Evolutionary conservation across 2,797 vertebrate species (phyloP).

Genomic region (Pipistrellus pygmaeus): DNA sequence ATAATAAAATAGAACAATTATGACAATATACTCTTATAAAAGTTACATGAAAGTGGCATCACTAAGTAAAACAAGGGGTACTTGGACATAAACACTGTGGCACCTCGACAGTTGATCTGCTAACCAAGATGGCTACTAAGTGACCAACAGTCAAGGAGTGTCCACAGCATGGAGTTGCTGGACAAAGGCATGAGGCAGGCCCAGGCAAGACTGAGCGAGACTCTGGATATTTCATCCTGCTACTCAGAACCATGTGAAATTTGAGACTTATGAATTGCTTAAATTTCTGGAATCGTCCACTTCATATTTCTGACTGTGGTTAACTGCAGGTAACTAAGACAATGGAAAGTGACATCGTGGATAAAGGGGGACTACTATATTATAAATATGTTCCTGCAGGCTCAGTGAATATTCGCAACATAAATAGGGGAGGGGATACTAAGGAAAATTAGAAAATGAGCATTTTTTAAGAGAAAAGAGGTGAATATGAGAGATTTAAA

Average conservation of each 20-base stretch:
- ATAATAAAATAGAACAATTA: neutral
- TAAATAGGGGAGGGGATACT: neutral
- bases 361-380: neutral
- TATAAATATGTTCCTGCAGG: neutral
- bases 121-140: neutral
- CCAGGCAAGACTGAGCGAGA: neutral
- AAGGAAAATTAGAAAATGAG: slow-evolving; percentile 5
- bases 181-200: neutral
- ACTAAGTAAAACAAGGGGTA: neutral
- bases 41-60: neutral
- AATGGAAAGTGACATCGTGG: neutral
- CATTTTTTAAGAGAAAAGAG: neutral
- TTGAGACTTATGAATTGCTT: neutral
- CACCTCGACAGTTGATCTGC: neutral
- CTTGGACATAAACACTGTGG: neutral
- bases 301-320: neutral
- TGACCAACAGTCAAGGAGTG: neutral
- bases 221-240: neutral
- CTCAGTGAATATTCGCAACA: neutral
- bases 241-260: neutral
- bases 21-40: neutral
- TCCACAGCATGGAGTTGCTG: neutral
- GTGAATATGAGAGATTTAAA: neutral
- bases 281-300: neutral
- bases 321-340: neutral